A percentile compares a stretch with the other conserved stretches of the same genome.
Conservation (phyloP, 2,797 vertebrate species). For the Chaetophractus vellerosus region DNA sequence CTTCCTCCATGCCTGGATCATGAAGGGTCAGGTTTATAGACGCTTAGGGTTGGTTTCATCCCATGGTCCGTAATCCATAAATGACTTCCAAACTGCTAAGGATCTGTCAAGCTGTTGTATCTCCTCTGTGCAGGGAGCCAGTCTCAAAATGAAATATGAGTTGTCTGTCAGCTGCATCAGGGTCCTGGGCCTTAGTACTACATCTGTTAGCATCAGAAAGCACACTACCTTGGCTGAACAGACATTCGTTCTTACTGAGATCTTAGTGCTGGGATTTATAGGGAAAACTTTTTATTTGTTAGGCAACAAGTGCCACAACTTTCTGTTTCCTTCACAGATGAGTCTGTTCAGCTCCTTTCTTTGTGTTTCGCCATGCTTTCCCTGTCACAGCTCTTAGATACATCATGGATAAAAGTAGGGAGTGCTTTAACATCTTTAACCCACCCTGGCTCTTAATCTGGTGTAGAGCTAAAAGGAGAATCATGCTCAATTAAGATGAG, state of each 20-base stretch:
- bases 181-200: conserved; percentile 75
- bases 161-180: conserved; percentile 78
- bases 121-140: conserved; percentile 71
- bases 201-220: conserved; percentile 78
- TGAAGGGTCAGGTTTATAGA: conserved; percentile 65
- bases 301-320: not conserved
- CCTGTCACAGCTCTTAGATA: not conserved
- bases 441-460: not conserved
- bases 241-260: conserved; percentile 76
- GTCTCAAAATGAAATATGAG: conserved; percentile 75
- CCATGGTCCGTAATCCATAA: conserved; percentile 78
- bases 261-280: conserved; percentile 69
- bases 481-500: not conserved
- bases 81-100: conserved; percentile 78
- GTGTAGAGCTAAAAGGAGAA: not conserved
- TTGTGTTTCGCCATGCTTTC: not conserved
- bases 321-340: not conserved
- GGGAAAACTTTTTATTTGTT: conserved; percentile 63
- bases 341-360: not conserved
- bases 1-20: not conserved
- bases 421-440: not conserved
- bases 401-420: too few species aligned
- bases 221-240: conserved; percentile 73
- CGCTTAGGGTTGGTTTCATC: conserved; percentile 73
- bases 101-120: conserved; percentile 66